These are phyloP conservation scores for Crenichthys baileyi DNA, from an alignment of 2,797 vertebrate genomes.

Conservation along the genomic window DNA sequence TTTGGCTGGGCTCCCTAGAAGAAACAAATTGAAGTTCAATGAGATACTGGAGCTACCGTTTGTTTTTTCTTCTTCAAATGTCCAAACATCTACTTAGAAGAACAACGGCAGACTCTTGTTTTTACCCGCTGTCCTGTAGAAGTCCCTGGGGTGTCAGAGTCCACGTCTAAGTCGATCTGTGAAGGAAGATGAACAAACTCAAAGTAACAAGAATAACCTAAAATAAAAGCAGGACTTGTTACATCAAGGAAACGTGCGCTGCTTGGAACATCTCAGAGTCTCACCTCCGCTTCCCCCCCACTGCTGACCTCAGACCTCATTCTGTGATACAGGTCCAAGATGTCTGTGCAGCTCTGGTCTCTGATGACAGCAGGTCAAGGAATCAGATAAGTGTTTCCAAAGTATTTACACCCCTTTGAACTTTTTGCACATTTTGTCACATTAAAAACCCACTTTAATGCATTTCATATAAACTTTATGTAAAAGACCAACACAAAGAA, in stretches of 20 bases:
- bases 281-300: conserved; percentile 87
- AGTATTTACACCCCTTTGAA: neutral
- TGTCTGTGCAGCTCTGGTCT: conserved; percentile 94
- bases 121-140: conserved; percentile 90
- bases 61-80: neutral
- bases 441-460: neutral
- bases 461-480: neutral
- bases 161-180: conserved; percentile 89
- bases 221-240: neutral
- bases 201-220: neutral
- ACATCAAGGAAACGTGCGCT: neutral
- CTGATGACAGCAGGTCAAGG: conserved; percentile 66
- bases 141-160: conserved; percentile 95
- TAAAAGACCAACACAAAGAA: too few species aligned
- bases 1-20: conserved; percentile 52
- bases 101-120: neutral
- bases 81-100: neutral
- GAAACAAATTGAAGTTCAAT: conserved; percentile 7
- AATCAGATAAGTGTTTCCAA: conserved; percentile 1
- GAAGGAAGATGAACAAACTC: conserved; percentile 25
- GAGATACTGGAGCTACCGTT: neutral
- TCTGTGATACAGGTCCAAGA: conserved; percentile 90
- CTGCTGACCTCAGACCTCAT: conserved; percentile 90
- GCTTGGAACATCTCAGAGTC: neutral
- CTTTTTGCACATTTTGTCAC: neutral